Base-by-base conservation (phyloP, 2,888 invertebrate genomes). In the Agrochola circellaris region DNA sequence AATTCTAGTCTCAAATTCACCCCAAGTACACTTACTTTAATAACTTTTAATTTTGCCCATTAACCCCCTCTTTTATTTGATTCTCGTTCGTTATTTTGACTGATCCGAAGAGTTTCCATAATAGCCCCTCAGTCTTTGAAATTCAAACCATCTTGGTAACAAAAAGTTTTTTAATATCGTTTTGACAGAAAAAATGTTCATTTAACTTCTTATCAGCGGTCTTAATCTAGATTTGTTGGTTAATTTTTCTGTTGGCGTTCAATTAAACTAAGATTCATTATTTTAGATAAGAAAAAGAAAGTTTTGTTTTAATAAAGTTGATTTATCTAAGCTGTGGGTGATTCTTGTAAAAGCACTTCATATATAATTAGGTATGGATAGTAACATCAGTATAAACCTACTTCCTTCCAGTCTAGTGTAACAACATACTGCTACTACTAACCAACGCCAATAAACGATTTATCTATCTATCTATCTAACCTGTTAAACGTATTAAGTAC, bases 11-110 rank as follows among this genome's bases (percentile, higher is more conserved):
- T 79, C 67, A 76, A 84, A 79, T 82, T 79, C 60, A 81, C 76
- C 62, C 48, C 38, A 77, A 83, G 79, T 77, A 72, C 67, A 81
- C 75, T 87, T 82, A 75, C 71, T 72, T 79, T 80, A 75, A 90
- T 75, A 87, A 87, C 83, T 89, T 90, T 89, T 84, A 85, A 87
- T 90, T 82, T 72, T 38, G 34, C 61, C 81, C 78, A 88, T 87
- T 89, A 85, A 78, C 73, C 77, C 75, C 73, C 66, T 73, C 60
- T 77, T 58, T 69, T 61, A 72, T 75, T 75, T 77, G 75, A 85
- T 77, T 85, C 73, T 72, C 61, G 68, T 79, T 76, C 77, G 72
- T 58, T 79, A 81, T 83, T 82, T 73, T 77, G 79, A 82, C 58
- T 67, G 78, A 76, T 78, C 65, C 67, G 23, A 72, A 66, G 78